Conservation (phyloP, 2,888 invertebrate species). For the Caenorhabditis sp. region DNA sequence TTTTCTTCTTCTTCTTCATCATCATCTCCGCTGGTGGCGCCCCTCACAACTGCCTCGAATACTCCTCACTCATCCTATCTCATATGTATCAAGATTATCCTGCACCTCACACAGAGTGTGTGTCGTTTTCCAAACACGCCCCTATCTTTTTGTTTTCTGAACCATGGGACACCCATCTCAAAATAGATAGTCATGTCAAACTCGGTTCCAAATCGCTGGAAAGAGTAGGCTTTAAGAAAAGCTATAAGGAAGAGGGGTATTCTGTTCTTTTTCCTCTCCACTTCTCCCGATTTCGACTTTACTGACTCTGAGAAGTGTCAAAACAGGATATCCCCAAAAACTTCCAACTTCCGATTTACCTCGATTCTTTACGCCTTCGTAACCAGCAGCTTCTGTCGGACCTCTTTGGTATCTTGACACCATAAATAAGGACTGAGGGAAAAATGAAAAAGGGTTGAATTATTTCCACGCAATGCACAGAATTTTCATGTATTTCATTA, state of each 20-base stretch:
- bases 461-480: slow-evolving; percentile 34
- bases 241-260: slow-evolving; percentile 6
- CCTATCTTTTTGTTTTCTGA: not conserved
- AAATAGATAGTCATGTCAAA: slow-evolving; percentile 33
- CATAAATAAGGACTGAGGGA: slow-evolving; percentile 1
- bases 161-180: slow-evolving; percentile 3
- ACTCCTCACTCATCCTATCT: slow-evolving; percentile 55
- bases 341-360: slow-evolving; percentile 18
- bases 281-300: not conserved
- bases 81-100: slow-evolving; percentile 60
- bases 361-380: slow-evolving; percentile 24
- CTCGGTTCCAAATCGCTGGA: slow-evolving; percentile 4
- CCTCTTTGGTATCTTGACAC: not conserved
- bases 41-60: slow-evolving; percentile 40
- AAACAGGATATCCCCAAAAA: slow-evolving; percentile 37
- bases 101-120: slow-evolving; percentile 18
- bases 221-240: not conserved
- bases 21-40: slow-evolving; percentile 2
- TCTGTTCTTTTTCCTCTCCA: too few species aligned
- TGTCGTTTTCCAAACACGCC: slow-evolving; percentile 1
- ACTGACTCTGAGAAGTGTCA: not conserved
- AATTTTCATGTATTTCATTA: slow-evolving; percentile 41
- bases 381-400: not conserved
- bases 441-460: slow-evolving; percentile 10
- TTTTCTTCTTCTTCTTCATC: slow-evolving; percentile 19